Evolutionary conservation across 1,140 invertebrate species (phyloP).

Genomic region (Thalassaphorura encarpata): DNA sequence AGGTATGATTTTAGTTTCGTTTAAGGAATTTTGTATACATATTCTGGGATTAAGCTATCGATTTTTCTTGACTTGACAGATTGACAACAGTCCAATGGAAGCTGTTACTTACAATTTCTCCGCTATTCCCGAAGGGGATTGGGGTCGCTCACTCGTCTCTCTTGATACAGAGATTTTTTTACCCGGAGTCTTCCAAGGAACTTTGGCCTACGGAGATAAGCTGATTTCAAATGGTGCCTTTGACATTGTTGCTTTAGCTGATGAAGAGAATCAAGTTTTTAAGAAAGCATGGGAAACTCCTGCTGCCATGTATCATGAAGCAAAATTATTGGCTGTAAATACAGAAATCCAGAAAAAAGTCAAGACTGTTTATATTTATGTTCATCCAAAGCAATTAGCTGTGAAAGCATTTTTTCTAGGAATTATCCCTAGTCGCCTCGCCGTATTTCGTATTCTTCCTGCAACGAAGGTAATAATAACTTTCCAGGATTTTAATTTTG

Average conservation of each 20-base stretch:
- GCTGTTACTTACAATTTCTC: constrained; percentile 7
- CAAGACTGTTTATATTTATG: constrained; percentile 76
- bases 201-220: constrained; percentile 14
- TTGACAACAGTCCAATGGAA: constrained; percentile 8
- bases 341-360: constrained; percentile 45
- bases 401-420: constrained; percentile 85
- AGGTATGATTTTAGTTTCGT: constrained; percentile 1
- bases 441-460: constrained; percentile 80
- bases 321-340: constrained; percentile 12
- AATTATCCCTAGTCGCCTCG: constrained; percentile 80
- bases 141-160: neutral
- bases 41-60: neutral
- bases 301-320: constrained; percentile 19
- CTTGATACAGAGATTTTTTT: constrained; percentile 7
- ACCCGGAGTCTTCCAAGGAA: constrained; percentile 21
- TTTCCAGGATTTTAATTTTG: neutral
- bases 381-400: constrained; percentile 74
- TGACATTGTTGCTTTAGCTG: constrained; percentile 22
- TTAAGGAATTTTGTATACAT: neutral
- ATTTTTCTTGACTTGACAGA: neutral
- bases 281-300: constrained; percentile 10
- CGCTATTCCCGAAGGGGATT: neutral
- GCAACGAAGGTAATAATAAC: constrained; percentile 61
- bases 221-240: constrained; percentile 25
- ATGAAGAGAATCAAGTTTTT: constrained; percentile 21